Evolutionary conservation across 1,140 invertebrate species (phyloP).

Genomic region (Drosophila busckii): DNA sequence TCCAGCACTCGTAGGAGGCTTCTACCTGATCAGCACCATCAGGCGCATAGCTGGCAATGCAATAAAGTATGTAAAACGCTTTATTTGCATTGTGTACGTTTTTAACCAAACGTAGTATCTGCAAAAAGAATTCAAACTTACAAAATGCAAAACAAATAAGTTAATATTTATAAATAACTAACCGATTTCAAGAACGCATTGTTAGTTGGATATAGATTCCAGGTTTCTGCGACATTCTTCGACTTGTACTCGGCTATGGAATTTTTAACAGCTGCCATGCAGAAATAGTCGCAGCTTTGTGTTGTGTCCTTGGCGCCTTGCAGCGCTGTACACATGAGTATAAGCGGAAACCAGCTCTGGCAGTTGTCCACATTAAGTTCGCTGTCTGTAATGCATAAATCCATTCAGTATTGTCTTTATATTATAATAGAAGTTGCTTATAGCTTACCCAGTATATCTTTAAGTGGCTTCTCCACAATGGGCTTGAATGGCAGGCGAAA

Average conservation of each 20-base stretch:
- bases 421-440: neutral
- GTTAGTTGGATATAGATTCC: constrained; percentile 72
- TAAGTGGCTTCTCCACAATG: constrained; percentile 64
- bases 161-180: neutral
- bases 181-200: constrained; percentile 77
- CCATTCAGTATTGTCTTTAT: neutral
- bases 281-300: constrained; percentile 68
- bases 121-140: constrained; percentile 1
- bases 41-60: constrained; percentile 63
- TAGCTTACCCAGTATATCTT: constrained; percentile 62
- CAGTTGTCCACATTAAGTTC: constrained; percentile 76
- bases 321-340: constrained; percentile 65
- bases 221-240: constrained; percentile 55
- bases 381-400: constrained; percentile 28
- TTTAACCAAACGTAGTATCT: constrained; percentile 60
- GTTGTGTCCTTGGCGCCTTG: constrained; percentile 55
- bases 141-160: neutral
- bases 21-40: constrained; percentile 82
- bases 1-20: constrained; percentile 81
- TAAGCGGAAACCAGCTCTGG: constrained; percentile 73
- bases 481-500: constrained; percentile 72
- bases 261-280: constrained; percentile 76
- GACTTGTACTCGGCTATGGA: constrained; percentile 69
- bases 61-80: constrained; percentile 68
- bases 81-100: constrained; percentile 58